phyloP scores from a whole-genome alignment of 1,140 invertebrate species.

The Ladona fulva region DNA sequence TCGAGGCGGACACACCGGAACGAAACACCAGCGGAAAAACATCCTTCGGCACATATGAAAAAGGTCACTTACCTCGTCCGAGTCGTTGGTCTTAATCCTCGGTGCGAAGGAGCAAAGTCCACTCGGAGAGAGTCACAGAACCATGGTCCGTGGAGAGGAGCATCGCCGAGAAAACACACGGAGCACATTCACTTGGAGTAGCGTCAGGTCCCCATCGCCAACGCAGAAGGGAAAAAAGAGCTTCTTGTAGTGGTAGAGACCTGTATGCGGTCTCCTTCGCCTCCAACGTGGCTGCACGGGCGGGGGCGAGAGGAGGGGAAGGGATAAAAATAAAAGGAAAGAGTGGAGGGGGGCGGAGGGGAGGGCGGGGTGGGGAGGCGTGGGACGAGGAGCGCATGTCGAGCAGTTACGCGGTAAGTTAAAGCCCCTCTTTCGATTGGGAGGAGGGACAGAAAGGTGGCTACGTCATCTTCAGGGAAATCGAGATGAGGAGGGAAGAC shows the following conservation, averaged over 20 bases:
- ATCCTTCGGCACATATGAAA: background rate
- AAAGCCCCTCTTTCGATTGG: background rate
- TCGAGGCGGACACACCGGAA: too few relatives aligned
- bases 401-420: background rate
- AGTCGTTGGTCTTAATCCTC: too few relatives aligned
- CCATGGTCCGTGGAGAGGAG: too few relatives aligned
- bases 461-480: constrained; percentile 8
- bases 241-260: too few relatives aligned
- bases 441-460: background rate
- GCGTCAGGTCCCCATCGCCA: too few relatives aligned
- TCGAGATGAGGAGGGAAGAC: background rate
- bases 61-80: too few relatives aligned
- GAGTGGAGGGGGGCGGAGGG: background rate
- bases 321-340: background rate
- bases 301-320: background rate
- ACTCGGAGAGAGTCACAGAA: too few relatives aligned
- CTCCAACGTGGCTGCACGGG: background rate
- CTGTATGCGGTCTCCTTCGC: background rate
- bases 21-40: background rate
- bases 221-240: too few relatives aligned
- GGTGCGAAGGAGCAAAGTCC: too few relatives aligned
- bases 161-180: too few relatives aligned
- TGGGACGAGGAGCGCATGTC: background rate
- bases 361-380: background rate
- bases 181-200: too few relatives aligned